A percentile compares a stretch with the other conserved stretches of the same genome.
Evolutionary conservation across 2,113 vertebrate species (phyloP).

Genomic region (Ranitomeya imitator): DNA sequence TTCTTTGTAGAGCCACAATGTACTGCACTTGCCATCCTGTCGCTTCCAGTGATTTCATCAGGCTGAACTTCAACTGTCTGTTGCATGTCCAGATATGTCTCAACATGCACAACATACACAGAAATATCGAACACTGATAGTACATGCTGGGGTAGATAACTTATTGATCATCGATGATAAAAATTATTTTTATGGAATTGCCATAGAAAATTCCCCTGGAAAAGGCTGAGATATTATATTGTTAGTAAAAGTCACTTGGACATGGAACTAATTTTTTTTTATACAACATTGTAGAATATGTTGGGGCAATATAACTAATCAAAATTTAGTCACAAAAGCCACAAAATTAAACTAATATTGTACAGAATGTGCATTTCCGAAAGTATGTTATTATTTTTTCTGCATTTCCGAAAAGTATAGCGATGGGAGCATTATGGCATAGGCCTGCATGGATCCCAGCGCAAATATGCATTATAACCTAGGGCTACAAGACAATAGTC

Average conservation of each 20-base stretch:
- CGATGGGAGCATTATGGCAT: neutral
- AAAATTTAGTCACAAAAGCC: neutral
- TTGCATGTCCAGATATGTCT: no score
- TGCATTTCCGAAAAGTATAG: neutral
- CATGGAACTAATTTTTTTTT: neutral
- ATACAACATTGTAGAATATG: neutral
- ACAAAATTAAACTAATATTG: neutral
- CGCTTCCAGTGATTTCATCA: no score
- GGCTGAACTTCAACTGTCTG: no score
- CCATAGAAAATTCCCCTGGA: neutral
- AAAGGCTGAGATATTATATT: neutral
- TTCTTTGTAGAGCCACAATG: no score
- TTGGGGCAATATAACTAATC: neutral
- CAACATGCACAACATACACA: no score
- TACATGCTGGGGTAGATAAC: no score
- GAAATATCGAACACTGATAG: no score
- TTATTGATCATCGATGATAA: no score
- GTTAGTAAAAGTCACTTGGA: neutral
- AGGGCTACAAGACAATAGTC: neutral
- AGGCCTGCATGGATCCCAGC: neutral
- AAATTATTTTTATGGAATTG: neutral
- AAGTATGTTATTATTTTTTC: neutral
- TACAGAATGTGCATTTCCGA: neutral
- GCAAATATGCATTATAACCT: constrained; percentile 13
- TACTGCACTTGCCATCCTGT: no score